Evolutionary conservation across 2,888 invertebrate species (phyloP).

Genomic region (Tillus elongatus): DNA sequence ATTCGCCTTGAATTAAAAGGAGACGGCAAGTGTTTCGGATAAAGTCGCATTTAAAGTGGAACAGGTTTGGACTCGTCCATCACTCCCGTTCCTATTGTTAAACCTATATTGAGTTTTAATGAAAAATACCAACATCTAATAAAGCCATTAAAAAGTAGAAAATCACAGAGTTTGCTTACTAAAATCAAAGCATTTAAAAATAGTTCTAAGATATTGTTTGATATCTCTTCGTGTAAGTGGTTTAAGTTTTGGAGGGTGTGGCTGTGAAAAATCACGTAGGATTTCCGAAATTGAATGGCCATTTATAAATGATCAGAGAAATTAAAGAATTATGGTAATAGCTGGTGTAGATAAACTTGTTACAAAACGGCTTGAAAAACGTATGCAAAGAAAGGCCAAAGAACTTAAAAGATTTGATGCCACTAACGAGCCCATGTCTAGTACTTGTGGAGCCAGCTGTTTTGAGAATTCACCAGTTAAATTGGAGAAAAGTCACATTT

Average conservation of each 20-base stretch:
- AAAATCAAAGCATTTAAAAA: slow-evolving; percentile 6
- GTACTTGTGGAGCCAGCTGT: background rate
- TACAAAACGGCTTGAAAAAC: slow-evolving; percentile 4
- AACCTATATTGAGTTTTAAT: slow-evolving; percentile 3
- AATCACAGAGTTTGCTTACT: background rate
- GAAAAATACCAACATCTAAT: slow-evolving; percentile 5
- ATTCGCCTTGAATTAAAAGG: slow-evolving; percentile 7
- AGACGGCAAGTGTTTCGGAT: slow-evolving; percentile 4
- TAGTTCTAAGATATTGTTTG: slow-evolving; percentile 8
- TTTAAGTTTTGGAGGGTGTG: slow-evolving; percentile 6
- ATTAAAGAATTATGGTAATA: slow-evolving; percentile 11
- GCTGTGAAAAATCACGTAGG: slow-evolving; percentile 8
- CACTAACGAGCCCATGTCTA: background rate
- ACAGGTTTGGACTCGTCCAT: background rate
- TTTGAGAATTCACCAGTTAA: no score
- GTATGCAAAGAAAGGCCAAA: background rate
- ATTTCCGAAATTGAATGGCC: slow-evolving; percentile 7
- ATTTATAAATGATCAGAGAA: slow-evolving; percentile 13
- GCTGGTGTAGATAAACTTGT: slow-evolving; percentile 7
- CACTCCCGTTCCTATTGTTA: background rate
- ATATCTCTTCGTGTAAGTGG: slow-evolving; percentile 10
- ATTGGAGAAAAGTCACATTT: no score
- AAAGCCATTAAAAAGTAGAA: slow-evolving; percentile 6
- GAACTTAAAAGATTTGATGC: no score
- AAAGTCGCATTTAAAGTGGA: slow-evolving; percentile 4